Conservation (phyloP, 2,888 invertebrate species). For the Temnothorax unifasciatus region DNA sequence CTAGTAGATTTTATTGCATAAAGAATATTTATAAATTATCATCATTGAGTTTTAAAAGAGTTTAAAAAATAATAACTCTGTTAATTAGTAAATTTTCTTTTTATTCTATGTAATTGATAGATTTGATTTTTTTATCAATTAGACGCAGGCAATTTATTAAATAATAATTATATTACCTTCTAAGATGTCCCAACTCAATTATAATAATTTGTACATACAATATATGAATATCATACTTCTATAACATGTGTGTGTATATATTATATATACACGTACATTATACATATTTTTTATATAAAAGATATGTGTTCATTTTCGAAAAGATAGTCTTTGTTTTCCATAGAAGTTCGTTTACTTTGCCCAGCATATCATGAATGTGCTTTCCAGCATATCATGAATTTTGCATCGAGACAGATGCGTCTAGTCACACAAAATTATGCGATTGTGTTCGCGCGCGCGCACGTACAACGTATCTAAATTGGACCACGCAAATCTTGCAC, state of each 20-base stretch:
- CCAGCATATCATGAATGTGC: too few species aligned
- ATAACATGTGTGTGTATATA: neutral
- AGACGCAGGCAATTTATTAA: neutral
- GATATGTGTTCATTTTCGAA: neutral
- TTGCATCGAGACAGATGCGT: slow-evolving; percentile 50
- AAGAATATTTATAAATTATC: neutral
- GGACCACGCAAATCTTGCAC: slow-evolving; percentile 1
- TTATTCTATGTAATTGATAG: neutral
- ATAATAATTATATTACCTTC: neutral
- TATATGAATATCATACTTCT: neutral
- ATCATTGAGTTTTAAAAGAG: neutral
- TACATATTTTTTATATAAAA: neutral
- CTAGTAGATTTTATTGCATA: neutral
- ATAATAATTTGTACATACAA: neutral
- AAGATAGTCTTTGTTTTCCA: slow-evolving; percentile 16
- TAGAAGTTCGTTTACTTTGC: neutral
- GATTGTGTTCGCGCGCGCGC: neutral
- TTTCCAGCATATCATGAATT: slow-evolving; percentile 42
- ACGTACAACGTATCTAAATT: slow-evolving; percentile 23
- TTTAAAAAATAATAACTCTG: neutral
- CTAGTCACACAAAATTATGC: slow-evolving; percentile 41
- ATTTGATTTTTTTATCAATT: neutral
- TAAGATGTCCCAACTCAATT: neutral
- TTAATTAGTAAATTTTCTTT: neutral
- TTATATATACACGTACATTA: neutral